Conservation (phyloP, 2,888 invertebrate genomes). For the Pandemis cinnamomeana region DNA sequence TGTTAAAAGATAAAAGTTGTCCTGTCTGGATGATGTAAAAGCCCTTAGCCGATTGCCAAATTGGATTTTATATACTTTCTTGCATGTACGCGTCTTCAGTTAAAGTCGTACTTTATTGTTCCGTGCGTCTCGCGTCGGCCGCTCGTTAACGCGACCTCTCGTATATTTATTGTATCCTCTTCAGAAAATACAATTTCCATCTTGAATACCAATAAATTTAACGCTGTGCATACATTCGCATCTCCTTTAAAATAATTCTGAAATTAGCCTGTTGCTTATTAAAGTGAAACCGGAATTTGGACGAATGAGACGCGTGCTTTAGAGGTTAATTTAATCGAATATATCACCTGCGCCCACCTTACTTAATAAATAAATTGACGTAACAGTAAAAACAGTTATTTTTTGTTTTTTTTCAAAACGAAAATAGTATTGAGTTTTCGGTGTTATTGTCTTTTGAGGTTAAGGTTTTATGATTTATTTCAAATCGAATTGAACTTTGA, state of each 20-base stretch:
- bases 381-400: slow-evolving; percentile 22
- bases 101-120: slow-evolving; percentile 78
- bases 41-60: slow-evolving; percentile 58
- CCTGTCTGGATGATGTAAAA: slow-evolving; percentile 47
- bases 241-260: slow-evolving; percentile 52
- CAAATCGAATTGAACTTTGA: neutral
- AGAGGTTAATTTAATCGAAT: slow-evolving; percentile 35
- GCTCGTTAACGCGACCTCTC: slow-evolving; percentile 83
- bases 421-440: neutral
- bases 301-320: slow-evolving; percentile 35
- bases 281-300: slow-evolving; percentile 34
- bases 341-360: slow-evolving; percentile 34
- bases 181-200: slow-evolving; percentile 82
- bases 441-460: slow-evolving; percentile 46
- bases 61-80: slow-evolving; percentile 61
- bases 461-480: slow-evolving; percentile 43
- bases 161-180: slow-evolving; percentile 82
- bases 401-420: slow-evolving; percentile 6
- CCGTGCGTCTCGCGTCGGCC: slow-evolving; percentile 71
- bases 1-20: slow-evolving; percentile 38
- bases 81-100: slow-evolving; percentile 69
- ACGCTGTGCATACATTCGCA: slow-evolving; percentile 62
- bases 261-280: slow-evolving; percentile 45
- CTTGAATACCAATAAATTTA: slow-evolving; percentile 73
- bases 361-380: slow-evolving; percentile 29